Base-by-base conservation (phyloP, 1,140 invertebrate species). In the Chironomus striatipennis region DNA sequence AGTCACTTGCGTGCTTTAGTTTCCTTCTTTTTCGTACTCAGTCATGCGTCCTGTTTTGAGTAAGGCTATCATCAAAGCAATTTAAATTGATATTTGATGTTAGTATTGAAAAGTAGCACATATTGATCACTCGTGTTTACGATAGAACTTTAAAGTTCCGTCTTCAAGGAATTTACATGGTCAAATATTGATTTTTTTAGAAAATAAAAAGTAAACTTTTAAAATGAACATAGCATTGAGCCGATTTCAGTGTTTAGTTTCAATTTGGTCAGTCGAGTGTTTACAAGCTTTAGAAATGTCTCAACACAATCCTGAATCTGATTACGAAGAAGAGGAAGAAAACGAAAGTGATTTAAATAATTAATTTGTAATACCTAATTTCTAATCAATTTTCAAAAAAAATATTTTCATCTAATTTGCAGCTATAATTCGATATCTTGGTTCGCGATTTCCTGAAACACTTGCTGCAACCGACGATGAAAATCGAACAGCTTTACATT, bases 401-500 rank as follows among this genome's bases (percentile, higher is more conserved):
- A 75, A 42, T 75, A 73, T 64, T 76, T 74, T 75, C 75, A n/a
- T 73, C 67, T 1, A 9, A 18, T 64, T 24, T 67, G 3, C 43
- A 83, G 81, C 80, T 73, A 86, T 87, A 76, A 82, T 87, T 42
- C 85, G 85, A 78, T 89, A 90, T 83, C 80, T 90, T 78, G 88
- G 87, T 18, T 88, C 87, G 76, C 88, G 93, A 77, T 95, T 95
- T 86, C 93, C 93, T n/a, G 91, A 93, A 85, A 93, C 93, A 7
- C 84, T 91, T 42, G 88, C 89, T 73, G 87, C 88, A 18, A 85
- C 87, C 43, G 93, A 95, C 83, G 83, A 89, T 79, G 89, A 93
- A 81, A 93, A 93, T 42, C 85, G 95, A 77, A 96, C 94, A 5
- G 89, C 95, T n/a, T 85, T 97, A 47, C 95, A 97, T 84, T 97